Conservation (phyloP, 2,113 vertebrate genomes). For the Pteruthius melanotis region DNA sequence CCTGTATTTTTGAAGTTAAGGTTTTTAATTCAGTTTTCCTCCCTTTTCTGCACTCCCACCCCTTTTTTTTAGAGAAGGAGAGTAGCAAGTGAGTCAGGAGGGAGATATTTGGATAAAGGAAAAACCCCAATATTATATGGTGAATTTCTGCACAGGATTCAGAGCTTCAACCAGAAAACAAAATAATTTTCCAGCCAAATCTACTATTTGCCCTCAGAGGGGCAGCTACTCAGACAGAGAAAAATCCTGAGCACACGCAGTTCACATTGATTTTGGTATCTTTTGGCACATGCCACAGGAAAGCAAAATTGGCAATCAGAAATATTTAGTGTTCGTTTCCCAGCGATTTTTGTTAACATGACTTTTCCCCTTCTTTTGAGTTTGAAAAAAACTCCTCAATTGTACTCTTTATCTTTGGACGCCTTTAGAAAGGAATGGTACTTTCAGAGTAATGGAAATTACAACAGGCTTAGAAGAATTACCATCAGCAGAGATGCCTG, state of each 20-base stretch:
- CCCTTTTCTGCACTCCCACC: neutral
- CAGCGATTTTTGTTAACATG: neutral
- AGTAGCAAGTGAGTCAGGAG: neutral
- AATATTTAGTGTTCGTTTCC: neutral
- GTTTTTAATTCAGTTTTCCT: neutral
- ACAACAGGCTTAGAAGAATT: neutral
- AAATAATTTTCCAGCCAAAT: neutral
- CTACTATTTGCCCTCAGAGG: neutral
- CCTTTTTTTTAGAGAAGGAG: neutral
- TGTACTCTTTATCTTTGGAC: neutral
- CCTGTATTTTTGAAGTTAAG: neutral
- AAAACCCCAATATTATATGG: fast-evolving
- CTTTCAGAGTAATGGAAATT: neutral
- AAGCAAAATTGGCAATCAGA: neutral
- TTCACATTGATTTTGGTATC: neutral
- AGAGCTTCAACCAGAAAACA: neutral
- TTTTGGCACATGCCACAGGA: neutral
- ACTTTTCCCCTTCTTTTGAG: neutral
- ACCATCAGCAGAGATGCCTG: neutral
- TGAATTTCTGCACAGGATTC: neutral
- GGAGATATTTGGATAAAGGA: neutral
- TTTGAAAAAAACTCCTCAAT: constrained; percentile 5
- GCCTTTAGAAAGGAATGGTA: neutral
- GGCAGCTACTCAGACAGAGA: neutral
- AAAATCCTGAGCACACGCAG: neutral